Evolutionary conservation across 92 coral and sea anemone species (phyloP), one percentile per base, ranked within the genome.

Genomic region (Umimayanthus kanabou): DNA sequence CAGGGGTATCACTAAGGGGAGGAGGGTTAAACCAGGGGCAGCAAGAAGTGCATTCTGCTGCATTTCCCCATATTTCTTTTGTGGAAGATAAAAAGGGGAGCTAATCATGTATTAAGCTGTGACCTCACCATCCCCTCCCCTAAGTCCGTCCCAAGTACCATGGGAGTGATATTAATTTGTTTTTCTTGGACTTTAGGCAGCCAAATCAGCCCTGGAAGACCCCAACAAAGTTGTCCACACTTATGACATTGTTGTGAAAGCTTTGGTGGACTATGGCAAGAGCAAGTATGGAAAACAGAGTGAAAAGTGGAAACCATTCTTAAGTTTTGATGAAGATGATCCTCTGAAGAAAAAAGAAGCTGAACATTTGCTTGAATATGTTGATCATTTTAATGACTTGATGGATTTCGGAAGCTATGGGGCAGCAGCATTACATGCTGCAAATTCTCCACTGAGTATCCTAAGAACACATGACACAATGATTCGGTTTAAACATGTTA

Each of bases 361-460:
- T 1, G 99, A 97, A 86, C 92, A 93, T 39, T 88, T 97, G 30
- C 89, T 97, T 37, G 97, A 96, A 53, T 97, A 95, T 84, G 93
- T 95, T 58, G 99, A 97, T 64, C 98, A 97, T 93, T 97, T 97
- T 77, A 97, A 97, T 61, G 89, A 95, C 82, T 88, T 97, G 75
- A 93, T 97, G 91, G 99, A 97, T 72, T 97, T 97, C 91, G 97
- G 95, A 26, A 95, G 93, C 80, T 97, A 91, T 80, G 93, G 91
- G 65, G 90, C 98, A 43, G 99, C 99, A n/a, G 99, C 99, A 39
- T 91, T 97, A 80, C 99, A 97, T 91, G 99, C 99, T 29, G 99
- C 99, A 20, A 95, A 93, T 85, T 97, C 99, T 43, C 99, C 99
- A 22, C 88, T 89, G 89, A 96, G 98, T 80, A 94, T 97, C 80